A percentile compares a stretch with the other conserved stretches of the same genome.
phyloP scores from a whole-genome alignment of 2,797 vertebrate species.

The Diplodus sargus region DNA sequence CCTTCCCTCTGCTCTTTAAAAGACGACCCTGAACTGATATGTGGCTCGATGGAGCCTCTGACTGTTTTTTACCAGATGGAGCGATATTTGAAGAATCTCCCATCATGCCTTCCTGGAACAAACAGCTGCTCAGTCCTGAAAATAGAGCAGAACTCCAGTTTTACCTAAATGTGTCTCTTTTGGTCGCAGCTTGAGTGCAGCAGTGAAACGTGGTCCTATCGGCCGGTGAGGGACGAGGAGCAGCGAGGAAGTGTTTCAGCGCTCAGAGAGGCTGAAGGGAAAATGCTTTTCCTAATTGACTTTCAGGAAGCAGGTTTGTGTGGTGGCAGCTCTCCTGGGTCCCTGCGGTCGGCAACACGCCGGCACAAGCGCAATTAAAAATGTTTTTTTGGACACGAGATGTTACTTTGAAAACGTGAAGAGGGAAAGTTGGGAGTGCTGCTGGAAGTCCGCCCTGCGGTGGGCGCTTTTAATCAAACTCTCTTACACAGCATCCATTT shows the following conservation, averaged over 20 bases:
- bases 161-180: neutral
- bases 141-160: neutral
- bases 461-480: slow-evolving; percentile 37
- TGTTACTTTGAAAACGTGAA: neutral
- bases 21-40: no score
- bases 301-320: slow-evolving; percentile 7
- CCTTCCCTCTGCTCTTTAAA: no score
- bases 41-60: no score
- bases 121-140: neutral
- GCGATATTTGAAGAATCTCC: neutral
- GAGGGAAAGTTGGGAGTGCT: neutral
- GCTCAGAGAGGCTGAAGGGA: neutral
- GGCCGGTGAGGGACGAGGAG: neutral
- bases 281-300: slow-evolving; percentile 27
- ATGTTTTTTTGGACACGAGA: neutral
- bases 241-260: neutral
- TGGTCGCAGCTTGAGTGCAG: slow-evolving; percentile 9
- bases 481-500: slow-evolving; percentile 17
- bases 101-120: neutral
- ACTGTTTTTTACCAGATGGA: no score
- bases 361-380: neutral
- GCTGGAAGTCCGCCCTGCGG: neutral
- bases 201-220: neutral
- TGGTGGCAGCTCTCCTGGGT: neutral
- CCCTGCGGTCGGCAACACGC: neutral